phyloP scores from a whole-genome alignment of 2,113 vertebrate species.

The Tychaedon coryphoeus region DNA sequence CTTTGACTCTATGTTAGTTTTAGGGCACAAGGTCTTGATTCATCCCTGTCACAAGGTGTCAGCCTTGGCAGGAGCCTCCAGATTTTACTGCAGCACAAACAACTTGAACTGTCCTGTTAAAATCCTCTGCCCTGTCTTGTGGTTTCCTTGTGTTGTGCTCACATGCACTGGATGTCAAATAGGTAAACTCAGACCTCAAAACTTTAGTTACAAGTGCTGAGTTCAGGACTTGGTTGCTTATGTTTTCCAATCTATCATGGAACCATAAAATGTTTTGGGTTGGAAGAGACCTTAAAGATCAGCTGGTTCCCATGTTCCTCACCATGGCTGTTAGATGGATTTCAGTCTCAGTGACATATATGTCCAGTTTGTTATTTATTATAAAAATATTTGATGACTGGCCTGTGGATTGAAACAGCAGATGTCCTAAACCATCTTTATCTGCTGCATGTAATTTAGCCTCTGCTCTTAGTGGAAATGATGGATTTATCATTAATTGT shows the following conservation, averaged over 20 bases:
- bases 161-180: neutral
- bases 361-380: neutral
- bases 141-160: neutral
- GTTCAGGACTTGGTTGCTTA: neutral
- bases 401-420: neutral
- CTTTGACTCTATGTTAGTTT: neutral
- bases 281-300: neutral
- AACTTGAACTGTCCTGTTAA: neutral
- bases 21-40: neutral
- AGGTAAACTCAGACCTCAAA: neutral
- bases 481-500: constrained; percentile 3
- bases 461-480: neutral
- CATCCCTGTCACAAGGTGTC: neutral
- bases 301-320: neutral
- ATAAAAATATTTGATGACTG: neutral
- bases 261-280: neutral
- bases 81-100: neutral
- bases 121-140: neutral
- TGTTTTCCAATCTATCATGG: neutral
- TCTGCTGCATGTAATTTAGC: neutral
- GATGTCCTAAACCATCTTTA: constrained; percentile 2
- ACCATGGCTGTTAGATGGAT: neutral
- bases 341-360: neutral
- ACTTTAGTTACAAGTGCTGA: neutral
- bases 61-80: constrained; percentile 9